A percentile compares a stretch with the other conserved stretches of the same genome.
These are phyloP conservation scores for Sorex araneus DNA, from an alignment of 2,113 vertebrate genomes.

Conservation along the genomic window DNA sequence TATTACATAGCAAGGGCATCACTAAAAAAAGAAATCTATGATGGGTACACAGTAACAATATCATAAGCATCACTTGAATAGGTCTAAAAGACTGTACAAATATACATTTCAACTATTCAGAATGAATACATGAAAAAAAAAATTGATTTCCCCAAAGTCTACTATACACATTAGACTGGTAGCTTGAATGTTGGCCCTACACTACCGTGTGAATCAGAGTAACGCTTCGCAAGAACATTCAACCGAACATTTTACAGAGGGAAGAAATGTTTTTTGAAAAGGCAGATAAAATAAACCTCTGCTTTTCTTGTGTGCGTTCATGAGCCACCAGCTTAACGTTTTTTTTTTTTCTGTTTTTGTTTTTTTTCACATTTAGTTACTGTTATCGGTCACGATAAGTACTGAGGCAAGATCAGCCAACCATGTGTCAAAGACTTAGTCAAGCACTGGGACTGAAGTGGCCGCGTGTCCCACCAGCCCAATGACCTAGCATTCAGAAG, in stretches of 20 bases:
- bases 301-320: conserved; percentile 87
- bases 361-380: conserved; percentile 86
- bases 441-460: conserved; percentile 60
- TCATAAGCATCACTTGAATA: conserved; percentile 95
- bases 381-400: conserved; percentile 84
- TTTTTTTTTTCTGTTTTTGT: too few species aligned
- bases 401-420: conserved; percentile 76
- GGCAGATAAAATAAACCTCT: conserved; percentile 86
- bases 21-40: conserved; percentile 94
- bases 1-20: conserved; percentile 98
- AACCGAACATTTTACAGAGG: conserved; percentile 87
- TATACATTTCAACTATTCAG: conserved; percentile 97
- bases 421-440: conserved; percentile 68
- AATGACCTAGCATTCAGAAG: conserved; percentile 75
- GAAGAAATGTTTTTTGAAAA: conserved; percentile 83
- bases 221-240: conserved; percentile 86
- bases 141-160: conserved; percentile 88
- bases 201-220: conserved; percentile 88
- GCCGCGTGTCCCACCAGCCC: conserved; percentile 64
- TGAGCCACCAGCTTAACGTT: conserved; percentile 84
- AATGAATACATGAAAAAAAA: conserved; percentile 94
- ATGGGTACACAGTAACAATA: conserved; percentile 94
- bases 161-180: conserved; percentile 90
- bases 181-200: conserved; percentile 88
- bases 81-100: conserved; percentile 99